A percentile compares a stretch with the other conserved stretches of the same genome.
Evolutionary conservation across 1,140 invertebrate genomes (phyloP).

Genomic region (Steinernema khuongi): DNA sequence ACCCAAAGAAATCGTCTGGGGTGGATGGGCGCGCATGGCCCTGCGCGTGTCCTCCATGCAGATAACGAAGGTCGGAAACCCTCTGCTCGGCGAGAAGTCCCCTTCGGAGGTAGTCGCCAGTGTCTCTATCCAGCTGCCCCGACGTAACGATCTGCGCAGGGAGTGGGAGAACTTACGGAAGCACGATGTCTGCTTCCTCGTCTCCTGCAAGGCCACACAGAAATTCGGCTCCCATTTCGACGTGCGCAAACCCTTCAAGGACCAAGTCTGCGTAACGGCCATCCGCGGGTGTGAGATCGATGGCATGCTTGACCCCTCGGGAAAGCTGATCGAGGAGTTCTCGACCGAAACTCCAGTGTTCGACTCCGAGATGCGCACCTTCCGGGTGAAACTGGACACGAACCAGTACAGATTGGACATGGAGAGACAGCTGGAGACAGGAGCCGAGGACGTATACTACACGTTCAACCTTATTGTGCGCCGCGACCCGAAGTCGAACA

Average conservation of each 20-base stretch:
- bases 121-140: constrained; percentile 82
- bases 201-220: constrained; percentile 78
- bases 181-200: constrained; percentile 93
- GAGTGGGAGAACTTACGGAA: constrained; percentile 96
- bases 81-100: constrained; percentile 72
- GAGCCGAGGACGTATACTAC: constrained; percentile 79
- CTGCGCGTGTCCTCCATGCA: constrained; percentile 85
- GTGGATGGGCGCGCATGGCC: constrained; percentile 97
- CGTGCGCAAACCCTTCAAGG: constrained; percentile 70
- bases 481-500: constrained; percentile 97
- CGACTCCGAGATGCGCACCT: constrained; percentile 78
- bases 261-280: constrained; percentile 81
- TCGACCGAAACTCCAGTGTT: constrained; percentile 25
- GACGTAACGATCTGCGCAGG: constrained; percentile 79
- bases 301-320: constrained; percentile 92
- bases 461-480: constrained; percentile 96
- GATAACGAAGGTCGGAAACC: constrained; percentile 69
- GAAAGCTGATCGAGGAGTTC: constrained; percentile 90
- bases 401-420: constrained; percentile 82
- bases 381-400: constrained; percentile 84
- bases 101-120: constrained; percentile 89
- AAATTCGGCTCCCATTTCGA: constrained; percentile 68
- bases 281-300: constrained; percentile 97
- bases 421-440: constrained; percentile 69
- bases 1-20: constrained; percentile 79